Percentiles rank a stretch among this genome's conserved stretches.
Evolutionary conservation across 2,797 vertebrate genomes (phyloP).

Genomic region (Okamejei kenojei): DNA sequence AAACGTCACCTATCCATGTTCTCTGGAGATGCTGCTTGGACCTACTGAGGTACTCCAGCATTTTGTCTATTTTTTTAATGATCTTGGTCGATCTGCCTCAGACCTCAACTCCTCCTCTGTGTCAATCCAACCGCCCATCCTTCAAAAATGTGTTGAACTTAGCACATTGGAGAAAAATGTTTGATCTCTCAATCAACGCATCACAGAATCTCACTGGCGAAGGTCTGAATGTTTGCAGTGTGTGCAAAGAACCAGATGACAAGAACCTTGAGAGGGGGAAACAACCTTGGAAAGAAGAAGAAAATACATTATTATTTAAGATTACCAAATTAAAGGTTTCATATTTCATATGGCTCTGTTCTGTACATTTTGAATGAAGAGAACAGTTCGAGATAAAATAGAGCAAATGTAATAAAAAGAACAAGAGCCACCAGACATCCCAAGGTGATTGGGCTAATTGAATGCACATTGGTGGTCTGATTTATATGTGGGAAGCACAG

Average conservation of each 20-base stretch:
- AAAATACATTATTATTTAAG: neutral
- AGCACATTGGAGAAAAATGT: neutral
- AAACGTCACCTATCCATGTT: no score
- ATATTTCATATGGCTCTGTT: neutral
- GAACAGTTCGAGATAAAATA: neutral
- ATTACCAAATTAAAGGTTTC: neutral
- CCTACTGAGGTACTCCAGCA: no score
- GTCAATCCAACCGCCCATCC: no score
- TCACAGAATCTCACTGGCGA: neutral
- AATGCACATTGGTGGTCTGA: constrained; percentile 1
- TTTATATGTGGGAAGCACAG: constrained; percentile 13
- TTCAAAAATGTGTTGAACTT: no score
- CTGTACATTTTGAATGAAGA: neutral
- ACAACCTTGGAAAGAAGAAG: neutral
- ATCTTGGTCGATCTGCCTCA: no score
- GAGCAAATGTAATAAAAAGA: neutral
- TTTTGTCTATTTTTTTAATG: no score
- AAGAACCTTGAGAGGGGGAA: neutral
- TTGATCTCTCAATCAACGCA: neutral
- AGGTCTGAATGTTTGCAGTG: neutral
- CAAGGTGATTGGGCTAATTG: neutral
- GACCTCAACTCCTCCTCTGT: no score
- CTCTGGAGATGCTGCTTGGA: no score
- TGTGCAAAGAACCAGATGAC: neutral
- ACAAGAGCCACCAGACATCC: neutral